These are phyloP conservation scores for Antheraea pernyi DNA, from an alignment of 1,140 invertebrate species.

Conservation along the genomic window DNA sequence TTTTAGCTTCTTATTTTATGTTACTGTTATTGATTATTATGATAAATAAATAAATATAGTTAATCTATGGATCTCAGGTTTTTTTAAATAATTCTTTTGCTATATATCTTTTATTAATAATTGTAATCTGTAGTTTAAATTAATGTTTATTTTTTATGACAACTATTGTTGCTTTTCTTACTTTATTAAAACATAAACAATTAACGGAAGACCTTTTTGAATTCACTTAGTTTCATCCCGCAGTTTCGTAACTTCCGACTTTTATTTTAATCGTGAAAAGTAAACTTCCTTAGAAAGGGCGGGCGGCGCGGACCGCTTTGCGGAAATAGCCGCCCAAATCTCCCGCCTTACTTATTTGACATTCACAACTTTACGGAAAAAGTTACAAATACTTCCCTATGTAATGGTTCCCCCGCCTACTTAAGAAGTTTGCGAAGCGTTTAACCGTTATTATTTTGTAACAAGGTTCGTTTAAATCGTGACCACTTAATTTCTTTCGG, in stretches of 20 bases:
- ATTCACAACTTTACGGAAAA: conserved; percentile 67
- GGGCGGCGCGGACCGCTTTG: conserved; percentile 39
- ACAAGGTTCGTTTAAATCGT: background rate
- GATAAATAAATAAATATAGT: too few relatives aligned
- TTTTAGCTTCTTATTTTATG: too few relatives aligned
- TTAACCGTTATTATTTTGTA: conserved; percentile 39
- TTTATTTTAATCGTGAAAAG: conserved; percentile 29
- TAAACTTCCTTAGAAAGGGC: conserved; percentile 58
- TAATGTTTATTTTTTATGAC: background rate
- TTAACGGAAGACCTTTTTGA: background rate
- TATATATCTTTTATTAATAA: too few relatives aligned
- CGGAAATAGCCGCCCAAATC: conserved; percentile 50
- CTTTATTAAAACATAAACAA: background rate
- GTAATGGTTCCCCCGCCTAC: conserved; percentile 50
- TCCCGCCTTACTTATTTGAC: conserved; percentile 68
- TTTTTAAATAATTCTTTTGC: too few relatives aligned
- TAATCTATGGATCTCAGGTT: too few relatives aligned
- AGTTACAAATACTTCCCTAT: conserved; percentile 64
- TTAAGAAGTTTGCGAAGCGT: conserved; percentile 44
- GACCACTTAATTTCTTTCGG: conserved; percentile 13
- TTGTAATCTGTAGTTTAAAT: too few relatives aligned
- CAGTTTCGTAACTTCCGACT: conserved; percentile 16
- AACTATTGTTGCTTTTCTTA: background rate
- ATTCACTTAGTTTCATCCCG: too few relatives aligned
- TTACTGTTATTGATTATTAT: too few relatives aligned